A percentile compares a stretch with the other conserved stretches of the same genome.
These are phyloP conservation scores for Ciconia nigra DNA, from an alignment of 2,797 vertebrate genomes.

Conservation along the genomic window DNA sequence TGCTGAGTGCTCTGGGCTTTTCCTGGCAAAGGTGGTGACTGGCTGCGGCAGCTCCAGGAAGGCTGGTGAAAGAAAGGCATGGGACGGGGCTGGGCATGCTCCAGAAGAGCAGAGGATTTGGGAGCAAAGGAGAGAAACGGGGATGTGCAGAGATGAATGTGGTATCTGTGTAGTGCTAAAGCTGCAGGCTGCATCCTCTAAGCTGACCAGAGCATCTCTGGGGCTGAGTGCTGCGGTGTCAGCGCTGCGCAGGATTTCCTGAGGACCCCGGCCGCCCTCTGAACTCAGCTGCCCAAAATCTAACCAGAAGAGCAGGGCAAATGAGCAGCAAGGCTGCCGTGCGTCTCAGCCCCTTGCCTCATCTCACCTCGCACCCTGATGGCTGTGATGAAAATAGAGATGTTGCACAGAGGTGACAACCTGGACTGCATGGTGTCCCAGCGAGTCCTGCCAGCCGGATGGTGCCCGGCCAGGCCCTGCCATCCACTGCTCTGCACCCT, in stretches of 20 bases:
- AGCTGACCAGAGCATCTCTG: background rate
- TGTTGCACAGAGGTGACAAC: background rate
- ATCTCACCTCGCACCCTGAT: background rate
- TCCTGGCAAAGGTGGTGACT: background rate
- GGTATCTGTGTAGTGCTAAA: background rate
- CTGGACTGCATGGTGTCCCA: background rate
- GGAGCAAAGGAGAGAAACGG: background rate
- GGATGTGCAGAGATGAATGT: background rate
- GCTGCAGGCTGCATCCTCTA: background rate
- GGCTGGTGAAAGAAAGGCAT: background rate
- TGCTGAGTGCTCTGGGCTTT: background rate
- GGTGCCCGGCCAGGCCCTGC: background rate
- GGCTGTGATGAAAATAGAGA: background rate
- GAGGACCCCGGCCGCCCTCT: background rate
- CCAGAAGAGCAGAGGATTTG: background rate
- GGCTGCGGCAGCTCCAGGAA: background rate
- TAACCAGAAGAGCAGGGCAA: background rate
- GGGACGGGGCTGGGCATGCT: background rate
- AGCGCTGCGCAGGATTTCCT: background rate
- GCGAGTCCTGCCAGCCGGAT: background rate
- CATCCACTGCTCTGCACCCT: background rate
- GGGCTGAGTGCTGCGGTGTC: background rate
- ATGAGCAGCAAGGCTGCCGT: background rate
- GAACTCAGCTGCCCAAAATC: background rate
- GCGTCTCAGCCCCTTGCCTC: too few species aligned